Percentiles rank a stretch among this genome's conserved stretches.
Conservation (phyloP, 1,140 invertebrate species). For the Drosophila orosa region DNA sequence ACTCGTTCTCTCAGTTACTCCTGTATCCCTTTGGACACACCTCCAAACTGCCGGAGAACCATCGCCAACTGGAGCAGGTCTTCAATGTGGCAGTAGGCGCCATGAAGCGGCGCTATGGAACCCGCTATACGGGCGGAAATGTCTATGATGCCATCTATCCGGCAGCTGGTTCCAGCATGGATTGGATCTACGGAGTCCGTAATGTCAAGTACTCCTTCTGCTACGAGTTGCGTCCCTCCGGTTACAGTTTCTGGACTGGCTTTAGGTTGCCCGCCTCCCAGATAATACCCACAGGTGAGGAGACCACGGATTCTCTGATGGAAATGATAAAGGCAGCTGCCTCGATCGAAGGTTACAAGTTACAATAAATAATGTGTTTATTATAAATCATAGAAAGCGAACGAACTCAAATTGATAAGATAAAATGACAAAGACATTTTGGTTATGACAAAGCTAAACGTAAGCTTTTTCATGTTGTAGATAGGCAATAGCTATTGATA, state of each 20-base stretch:
- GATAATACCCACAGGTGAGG: constrained; percentile 86
- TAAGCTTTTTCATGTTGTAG: not conserved
- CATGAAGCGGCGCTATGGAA: constrained; percentile 87
- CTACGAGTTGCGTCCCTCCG: constrained; percentile 88
- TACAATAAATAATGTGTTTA: constrained; percentile 25
- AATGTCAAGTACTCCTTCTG: constrained; percentile 88
- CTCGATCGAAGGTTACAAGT: constrained; percentile 30
- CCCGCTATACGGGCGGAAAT: constrained; percentile 86
- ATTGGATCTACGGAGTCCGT: constrained; percentile 88
- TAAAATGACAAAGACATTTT: constrained; percentile 1
- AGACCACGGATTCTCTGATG: constrained; percentile 84
- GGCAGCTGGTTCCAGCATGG: constrained; percentile 88
- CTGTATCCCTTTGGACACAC: constrained; percentile 90
- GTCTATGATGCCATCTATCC: constrained; percentile 74
- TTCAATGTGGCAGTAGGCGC: constrained; percentile 86
- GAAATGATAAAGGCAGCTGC: constrained; percentile 78
- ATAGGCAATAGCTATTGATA: constrained; percentile 3
- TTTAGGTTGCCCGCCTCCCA: constrained; percentile 89
- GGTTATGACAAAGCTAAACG: constrained; percentile 6
- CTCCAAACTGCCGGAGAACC: constrained; percentile 86
- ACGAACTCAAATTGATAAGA: constrained; percentile 3
- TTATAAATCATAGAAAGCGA: not conserved
- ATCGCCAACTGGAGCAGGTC: constrained; percentile 86
- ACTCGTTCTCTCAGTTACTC: constrained; percentile 91
- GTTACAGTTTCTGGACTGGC: constrained; percentile 85